Evolutionary conservation across 2,113 vertebrate species (phyloP).

Genomic region (Mormoops blainvillei): DNA sequence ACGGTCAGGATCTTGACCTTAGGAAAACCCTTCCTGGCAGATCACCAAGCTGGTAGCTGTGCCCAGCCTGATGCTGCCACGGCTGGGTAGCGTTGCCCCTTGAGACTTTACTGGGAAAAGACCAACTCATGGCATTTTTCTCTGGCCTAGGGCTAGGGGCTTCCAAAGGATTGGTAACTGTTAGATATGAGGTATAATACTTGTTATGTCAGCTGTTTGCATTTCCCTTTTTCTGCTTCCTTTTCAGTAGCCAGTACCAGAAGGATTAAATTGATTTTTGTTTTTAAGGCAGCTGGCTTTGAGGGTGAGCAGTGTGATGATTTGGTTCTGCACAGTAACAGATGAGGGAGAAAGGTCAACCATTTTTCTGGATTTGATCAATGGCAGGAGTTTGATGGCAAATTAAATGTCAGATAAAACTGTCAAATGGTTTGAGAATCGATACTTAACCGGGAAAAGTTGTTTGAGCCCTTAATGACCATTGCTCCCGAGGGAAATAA

Average conservation of each 20-base stretch:
- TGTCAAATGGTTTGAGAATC: slow-evolving; percentile 63
- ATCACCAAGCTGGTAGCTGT: background rate
- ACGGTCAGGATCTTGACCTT: background rate
- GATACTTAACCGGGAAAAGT: slow-evolving; percentile 48
- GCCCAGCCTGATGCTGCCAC: background rate
- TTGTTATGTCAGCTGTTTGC: background rate
- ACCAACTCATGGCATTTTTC: background rate
- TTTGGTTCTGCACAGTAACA: background rate
- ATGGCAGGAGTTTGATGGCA: slow-evolving; percentile 59
- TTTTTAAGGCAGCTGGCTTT: slow-evolving; percentile 14
- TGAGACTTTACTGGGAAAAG: background rate
- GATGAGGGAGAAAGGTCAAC: slow-evolving; percentile 49
- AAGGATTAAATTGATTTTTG: background rate
- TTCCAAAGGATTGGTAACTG: background rate
- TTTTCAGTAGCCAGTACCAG: background rate
- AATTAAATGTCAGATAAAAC: slow-evolving; percentile 62
- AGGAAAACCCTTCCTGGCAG: background rate
- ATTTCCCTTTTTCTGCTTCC: background rate
- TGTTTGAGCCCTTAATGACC: slow-evolving; percentile 11
- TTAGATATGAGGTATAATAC: background rate
- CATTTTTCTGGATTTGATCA: slow-evolving; percentile 56
- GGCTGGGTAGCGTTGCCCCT: background rate
- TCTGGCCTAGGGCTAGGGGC: background rate
- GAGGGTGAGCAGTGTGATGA: background rate
- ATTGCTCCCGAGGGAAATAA: slow-evolving; percentile 28